These are phyloP conservation scores for Pammene aurita DNA, from an alignment of 2,888 invertebrate genomes.

Conservation along the genomic window DNA sequence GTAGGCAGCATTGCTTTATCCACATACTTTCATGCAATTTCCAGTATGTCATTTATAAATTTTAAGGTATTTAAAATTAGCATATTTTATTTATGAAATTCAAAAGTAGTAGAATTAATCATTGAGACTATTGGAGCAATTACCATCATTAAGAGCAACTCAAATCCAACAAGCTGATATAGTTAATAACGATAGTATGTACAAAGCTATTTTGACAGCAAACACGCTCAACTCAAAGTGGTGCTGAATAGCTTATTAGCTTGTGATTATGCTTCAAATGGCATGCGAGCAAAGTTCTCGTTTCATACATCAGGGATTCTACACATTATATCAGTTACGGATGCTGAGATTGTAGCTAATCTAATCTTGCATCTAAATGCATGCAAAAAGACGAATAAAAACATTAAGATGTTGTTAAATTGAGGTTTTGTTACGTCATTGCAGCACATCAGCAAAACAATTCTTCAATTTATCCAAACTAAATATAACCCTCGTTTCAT, in stretches of 20 bases:
- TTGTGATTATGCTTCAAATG: neutral
- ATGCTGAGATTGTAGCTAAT: neutral
- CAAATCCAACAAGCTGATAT: neutral
- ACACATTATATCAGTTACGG: conserved; percentile 2
- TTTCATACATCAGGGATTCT: neutral
- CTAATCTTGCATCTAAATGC: neutral
- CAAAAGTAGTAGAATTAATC: no score
- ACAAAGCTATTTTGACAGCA: conserved; percentile 19
- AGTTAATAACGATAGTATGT: conserved; percentile 16
- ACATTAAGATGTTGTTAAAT: neutral
- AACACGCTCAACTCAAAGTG: conserved; percentile 23
- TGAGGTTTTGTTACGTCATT: neutral
- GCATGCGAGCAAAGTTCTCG: neutral
- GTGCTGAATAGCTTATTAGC: conserved; percentile 22
- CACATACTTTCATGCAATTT: neutral
- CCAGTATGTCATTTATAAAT: neutral
- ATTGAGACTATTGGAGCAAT: no score
- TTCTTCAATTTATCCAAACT: conserved; percentile 19
- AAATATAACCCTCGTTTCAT: conserved; percentile 18
- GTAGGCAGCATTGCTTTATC: neutral
- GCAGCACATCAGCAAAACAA: conserved; percentile 10
- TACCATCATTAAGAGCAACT: no score
- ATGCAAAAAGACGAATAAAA: no score
- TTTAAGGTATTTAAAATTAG: no score
- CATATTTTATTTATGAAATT: no score